Conservation (phyloP, 2,113 vertebrate species). For the Microtus pennsylvanicus region DNA sequence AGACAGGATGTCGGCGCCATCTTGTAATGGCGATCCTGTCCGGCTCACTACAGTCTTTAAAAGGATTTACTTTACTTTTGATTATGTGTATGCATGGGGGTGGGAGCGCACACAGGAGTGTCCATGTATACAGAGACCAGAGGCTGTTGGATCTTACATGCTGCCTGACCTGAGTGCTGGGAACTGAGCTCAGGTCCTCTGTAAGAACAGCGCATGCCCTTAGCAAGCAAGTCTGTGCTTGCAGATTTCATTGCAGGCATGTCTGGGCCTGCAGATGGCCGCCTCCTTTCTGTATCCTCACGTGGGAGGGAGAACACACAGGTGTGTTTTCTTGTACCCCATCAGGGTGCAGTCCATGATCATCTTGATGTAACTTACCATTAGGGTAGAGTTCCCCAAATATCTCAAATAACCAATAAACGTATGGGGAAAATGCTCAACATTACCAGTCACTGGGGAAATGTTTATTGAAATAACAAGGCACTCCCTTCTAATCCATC, state of each 20-base stretch:
- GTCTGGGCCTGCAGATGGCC: not conserved
- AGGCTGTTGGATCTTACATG: not conserved
- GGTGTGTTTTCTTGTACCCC: not conserved
- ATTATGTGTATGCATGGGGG: not conserved
- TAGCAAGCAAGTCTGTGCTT: not conserved
- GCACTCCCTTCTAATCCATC: not conserved
- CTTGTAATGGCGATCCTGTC: too few species aligned
- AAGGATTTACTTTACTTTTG: not conserved
- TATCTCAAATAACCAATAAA: not conserved
- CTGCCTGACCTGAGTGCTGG: not conserved
- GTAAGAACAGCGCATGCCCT: not conserved
- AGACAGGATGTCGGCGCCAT: too few species aligned
- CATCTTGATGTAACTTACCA: not conserved
- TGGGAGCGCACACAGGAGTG: too few species aligned
- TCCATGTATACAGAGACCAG: rapidly evolving
- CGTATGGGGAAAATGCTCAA: not conserved
- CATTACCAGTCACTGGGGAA: not conserved
- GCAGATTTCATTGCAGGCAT: not conserved
- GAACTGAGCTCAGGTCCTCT: not conserved
- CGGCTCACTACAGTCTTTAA: too few species aligned
- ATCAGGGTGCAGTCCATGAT: too few species aligned
- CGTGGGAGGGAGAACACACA: not conserved
- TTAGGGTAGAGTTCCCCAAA: not conserved
- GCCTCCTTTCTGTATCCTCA: not conserved
- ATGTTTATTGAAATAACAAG: not conserved